Conservation (phyloP, 2,113 vertebrate species). For the Irena cyanogastra region DNA sequence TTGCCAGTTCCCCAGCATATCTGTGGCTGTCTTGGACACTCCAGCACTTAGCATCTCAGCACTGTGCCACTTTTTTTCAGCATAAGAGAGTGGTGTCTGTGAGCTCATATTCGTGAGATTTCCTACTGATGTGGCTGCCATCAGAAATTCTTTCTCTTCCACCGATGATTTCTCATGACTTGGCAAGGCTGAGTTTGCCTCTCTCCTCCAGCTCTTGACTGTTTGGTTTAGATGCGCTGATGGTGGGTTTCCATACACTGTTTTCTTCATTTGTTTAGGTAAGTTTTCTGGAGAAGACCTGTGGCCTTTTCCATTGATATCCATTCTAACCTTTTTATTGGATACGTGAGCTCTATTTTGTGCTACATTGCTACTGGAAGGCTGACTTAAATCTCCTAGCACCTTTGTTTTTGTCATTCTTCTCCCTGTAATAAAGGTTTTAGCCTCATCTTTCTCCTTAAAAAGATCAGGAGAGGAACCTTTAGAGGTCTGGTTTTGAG, state of each 20-base stretch:
- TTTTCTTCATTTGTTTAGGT: slow-evolving; percentile 10
- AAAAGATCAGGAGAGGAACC: neutral
- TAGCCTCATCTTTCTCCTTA: slow-evolving; percentile 29
- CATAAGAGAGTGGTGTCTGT: neutral
- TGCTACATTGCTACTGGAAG: slow-evolving; percentile 16
- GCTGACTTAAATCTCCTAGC: neutral
- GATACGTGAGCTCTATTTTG: slow-evolving; percentile 45
- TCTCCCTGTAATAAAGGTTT: slow-evolving; percentile 12
- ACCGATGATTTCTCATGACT: slow-evolving; percentile 46
- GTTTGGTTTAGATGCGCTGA: slow-evolving; percentile 41
- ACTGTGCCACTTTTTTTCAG: slow-evolving; percentile 77
- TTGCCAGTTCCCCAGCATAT: slow-evolving; percentile 49
- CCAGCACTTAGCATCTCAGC: slow-evolving; percentile 72
- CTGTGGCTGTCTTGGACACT: slow-evolving; percentile 41
- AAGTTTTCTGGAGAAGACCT: slow-evolving; percentile 27
- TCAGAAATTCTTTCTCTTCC: slow-evolving; percentile 58
- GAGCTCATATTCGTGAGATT: slow-evolving; percentile 71
- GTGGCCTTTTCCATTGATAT: slow-evolving; percentile 7
- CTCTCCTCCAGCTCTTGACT: slow-evolving; percentile 52
- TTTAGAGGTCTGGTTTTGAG: slow-evolving; percentile 31
- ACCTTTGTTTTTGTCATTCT: slow-evolving; percentile 52
- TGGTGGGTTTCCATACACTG: slow-evolving; percentile 64
- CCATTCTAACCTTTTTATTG: neutral
- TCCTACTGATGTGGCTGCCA: slow-evolving; percentile 72
- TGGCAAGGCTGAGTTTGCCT: slow-evolving; percentile 23